Evolutionary conservation across 2,797 vertebrate genomes (phyloP), one percentile per base, ranked within the genome.

Genomic region (Helicolenus hilgendorfi): DNA sequence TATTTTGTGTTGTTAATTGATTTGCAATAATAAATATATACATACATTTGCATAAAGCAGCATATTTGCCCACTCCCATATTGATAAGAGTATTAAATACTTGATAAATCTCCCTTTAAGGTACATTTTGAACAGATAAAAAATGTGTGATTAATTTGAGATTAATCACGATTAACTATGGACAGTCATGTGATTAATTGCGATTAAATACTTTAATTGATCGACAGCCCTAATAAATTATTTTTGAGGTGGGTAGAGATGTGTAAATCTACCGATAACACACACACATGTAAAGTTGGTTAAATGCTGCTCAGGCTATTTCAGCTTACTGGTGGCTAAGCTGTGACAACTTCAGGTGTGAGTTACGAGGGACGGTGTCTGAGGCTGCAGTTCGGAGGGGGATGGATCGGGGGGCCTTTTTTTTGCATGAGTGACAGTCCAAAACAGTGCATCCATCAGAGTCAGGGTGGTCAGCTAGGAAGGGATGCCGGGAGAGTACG

Each of bases 401-500:
- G 83, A 87, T 79, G 65, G 91, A 89, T 93, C 76, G 41, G 84
- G 87, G 87, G 85, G 83, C 75, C 38, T 41, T 41, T 87, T 95
- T 94, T 96, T 88, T 92, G 96, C 96, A 95, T 89, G 96, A 97
- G 80, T 83, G 93, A 89, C 93, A 82, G 63, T 79, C 94, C 92
- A 95, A 97, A 96, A 96, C 95, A 96, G 89, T 26, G 87, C 88
- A 94, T 96, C 95, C 94, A 95, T 97, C 94, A 96, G 92, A 93
- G 95, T 87, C 95, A 91, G 92, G 92, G 94, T 93, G 90, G 96
- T 94, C 96, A 96, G 95, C 83, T 58, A 89, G 81, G 92, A 93
- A 76, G 77, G 82, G 91, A 94, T 92, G 86, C 75, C 35, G 81
- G 65, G 79, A 90, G 85, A 64, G 45, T 70, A 87, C 29, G 94